These are phyloP conservation scores for Drosophila tanythrix DNA, from an alignment of 2,888 invertebrate species.

Conservation along the genomic window DNA sequence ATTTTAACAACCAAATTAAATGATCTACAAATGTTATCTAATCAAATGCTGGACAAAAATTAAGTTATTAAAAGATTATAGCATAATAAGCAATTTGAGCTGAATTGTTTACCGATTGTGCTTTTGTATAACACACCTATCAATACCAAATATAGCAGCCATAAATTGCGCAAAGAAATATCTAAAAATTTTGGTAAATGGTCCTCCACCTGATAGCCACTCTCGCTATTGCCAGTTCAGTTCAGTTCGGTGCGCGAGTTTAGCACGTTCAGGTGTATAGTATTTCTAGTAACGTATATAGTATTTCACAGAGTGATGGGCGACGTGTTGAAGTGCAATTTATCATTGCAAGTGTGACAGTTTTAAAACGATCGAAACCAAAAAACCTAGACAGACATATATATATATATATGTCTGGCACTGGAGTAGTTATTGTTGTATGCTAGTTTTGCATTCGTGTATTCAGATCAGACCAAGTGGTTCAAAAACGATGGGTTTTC, in stretches of 20 bases:
- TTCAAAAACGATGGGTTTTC: constrained; percentile 21
- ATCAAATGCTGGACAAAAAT: not conserved
- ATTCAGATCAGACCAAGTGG: not conserved
- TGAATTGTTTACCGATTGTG: not conserved
- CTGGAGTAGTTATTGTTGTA: not conserved
- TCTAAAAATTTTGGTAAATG: not conserved
- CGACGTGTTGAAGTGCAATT: constrained; percentile 1
- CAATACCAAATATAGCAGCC: too few species aligned
- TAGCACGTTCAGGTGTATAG: constrained; percentile 31
- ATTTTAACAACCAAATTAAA: not conserved
- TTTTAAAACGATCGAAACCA: not conserved
- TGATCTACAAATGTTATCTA: not conserved
- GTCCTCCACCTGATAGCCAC: not conserved
- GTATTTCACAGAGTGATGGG: constrained; percentile 20
- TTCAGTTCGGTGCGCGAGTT: not conserved
- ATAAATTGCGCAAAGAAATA: not conserved
- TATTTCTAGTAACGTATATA: constrained; percentile 2
- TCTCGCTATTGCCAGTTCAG: not conserved
- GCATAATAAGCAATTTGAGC: not conserved
- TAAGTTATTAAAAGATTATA: not conserved
- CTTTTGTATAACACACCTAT: not conserved
- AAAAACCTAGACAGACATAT: too few species aligned
- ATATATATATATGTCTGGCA: constrained; percentile 1
- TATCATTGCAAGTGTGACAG: constrained; percentile 20
- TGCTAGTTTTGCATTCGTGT: not conserved